Percentiles rank a stretch among this genome's conserved stretches.
Conservation (phyloP, 2,888 invertebrate species). For the Charanyca ferruginea region DNA sequence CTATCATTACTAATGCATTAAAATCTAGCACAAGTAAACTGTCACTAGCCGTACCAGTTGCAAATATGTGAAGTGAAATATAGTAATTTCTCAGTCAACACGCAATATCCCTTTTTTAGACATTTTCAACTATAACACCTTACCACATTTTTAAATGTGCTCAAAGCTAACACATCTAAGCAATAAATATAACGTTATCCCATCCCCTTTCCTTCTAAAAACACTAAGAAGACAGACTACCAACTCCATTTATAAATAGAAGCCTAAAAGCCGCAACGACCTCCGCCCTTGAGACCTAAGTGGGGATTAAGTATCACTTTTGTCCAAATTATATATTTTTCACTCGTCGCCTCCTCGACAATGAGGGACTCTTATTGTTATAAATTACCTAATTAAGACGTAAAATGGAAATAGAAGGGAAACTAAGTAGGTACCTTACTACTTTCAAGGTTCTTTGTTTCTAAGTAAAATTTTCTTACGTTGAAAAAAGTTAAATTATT, state of each 20-base stretch:
- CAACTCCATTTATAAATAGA: constrained; percentile 44
- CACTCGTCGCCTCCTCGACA: constrained; percentile 41
- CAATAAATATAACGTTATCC: constrained; percentile 12
- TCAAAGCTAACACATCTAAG: not conserved
- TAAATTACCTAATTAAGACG: constrained; percentile 59
- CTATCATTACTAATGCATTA: too few species aligned
- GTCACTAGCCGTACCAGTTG: too few species aligned
- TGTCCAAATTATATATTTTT: constrained; percentile 57
- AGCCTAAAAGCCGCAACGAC: constrained; percentile 22
- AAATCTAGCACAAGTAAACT: too few species aligned
- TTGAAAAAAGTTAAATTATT: constrained; percentile 24
- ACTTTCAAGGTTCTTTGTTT: constrained; percentile 12
- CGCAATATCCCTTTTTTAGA: too few species aligned
- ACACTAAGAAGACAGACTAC: constrained; percentile 7
- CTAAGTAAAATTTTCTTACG: not conserved
- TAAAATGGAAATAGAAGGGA: constrained; percentile 52
- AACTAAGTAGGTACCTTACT: constrained; percentile 26
- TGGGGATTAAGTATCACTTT: constrained; percentile 57
- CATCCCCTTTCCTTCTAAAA: constrained; percentile 6
- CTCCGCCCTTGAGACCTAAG: constrained; percentile 50
- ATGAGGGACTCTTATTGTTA: constrained; percentile 54
- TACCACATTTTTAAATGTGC: not conserved
- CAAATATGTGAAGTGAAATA: too few species aligned
- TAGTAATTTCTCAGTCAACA: too few species aligned
- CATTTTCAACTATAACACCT: too few species aligned